phyloP scores from a whole-genome alignment of 1,140 invertebrate genomes.

The Drosophila sulfurigaster region DNA sequence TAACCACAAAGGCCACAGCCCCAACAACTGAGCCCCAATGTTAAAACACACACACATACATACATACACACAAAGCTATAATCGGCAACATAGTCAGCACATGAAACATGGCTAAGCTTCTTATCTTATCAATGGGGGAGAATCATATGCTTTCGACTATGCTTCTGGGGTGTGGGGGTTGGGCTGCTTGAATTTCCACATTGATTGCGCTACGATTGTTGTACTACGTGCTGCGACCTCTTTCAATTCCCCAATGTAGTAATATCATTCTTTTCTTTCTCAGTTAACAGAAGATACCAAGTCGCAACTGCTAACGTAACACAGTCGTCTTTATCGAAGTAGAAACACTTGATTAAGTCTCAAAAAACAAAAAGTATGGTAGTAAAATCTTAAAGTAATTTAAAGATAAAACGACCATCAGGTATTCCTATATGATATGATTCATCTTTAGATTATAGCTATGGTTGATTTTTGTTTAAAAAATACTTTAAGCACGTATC shows the following conservation, averaged over 20 bases:
- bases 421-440: too few species aligned
- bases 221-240: background rate
- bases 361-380: background rate
- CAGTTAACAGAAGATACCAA: constrained; percentile 29
- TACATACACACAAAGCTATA: constrained; percentile 6
- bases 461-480: too few species aligned
- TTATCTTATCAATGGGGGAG: constrained; percentile 44
- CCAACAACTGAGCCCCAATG: background rate
- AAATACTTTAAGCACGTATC: too few species aligned
- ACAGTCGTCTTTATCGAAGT: constrained; percentile 12
- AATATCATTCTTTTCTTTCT: constrained; percentile 25
- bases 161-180: constrained; percentile 22
- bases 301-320: constrained; percentile 16
- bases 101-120: constrained; percentile 9
- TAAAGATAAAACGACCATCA: too few species aligned
- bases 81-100: constrained; percentile 39
- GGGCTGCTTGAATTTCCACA: constrained; percentile 17
- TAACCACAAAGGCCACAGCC: constrained; percentile 13
- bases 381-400: too few species aligned
- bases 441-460: too few species aligned
- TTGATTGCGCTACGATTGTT: background rate
- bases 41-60: constrained; percentile 3
- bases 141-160: constrained; percentile 50
- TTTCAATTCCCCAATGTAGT: constrained; percentile 23
- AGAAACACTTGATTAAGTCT: constrained; percentile 8